Evolutionary conservation across 2,888 invertebrate species (phyloP), one percentile per base, ranked within the genome.

Genomic region (Belgica antarctica): DNA sequence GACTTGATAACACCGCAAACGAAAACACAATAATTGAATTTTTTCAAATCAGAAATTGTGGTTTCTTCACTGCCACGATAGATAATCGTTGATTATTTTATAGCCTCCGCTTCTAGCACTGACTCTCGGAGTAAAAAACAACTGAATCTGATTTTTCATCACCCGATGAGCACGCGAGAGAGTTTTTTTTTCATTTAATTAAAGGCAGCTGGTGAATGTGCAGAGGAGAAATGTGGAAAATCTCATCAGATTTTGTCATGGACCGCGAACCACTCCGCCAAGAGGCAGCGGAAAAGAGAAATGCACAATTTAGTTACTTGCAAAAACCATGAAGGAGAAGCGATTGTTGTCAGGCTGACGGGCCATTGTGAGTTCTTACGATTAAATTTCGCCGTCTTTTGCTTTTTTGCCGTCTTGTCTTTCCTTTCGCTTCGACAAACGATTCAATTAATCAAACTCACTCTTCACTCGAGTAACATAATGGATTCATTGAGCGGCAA

Each of bases 1-100:
- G 59, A 27, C 12, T 59, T 59, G 59, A 59, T 59, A 59, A 59
- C 59, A 27, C 59, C 25, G 25, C 59, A 15, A 59, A 59, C 27
- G 25, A 27, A 59, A 59, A 24, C 59, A 59, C 22, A 59, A 59
- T 59, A 59, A 59, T 25, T 59, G 5, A 19, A 59, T 24, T 22
- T 4, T 27, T 27, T 59, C 12, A 59, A 59, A 59, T 59, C 59
- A 59, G 25, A 27, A 22, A 7, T n/a, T 59, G 59, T 25, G 59
- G 59, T 22, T 52, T 52, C 59, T 59, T 52, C 22, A 22, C 22
- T 22, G 12, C 17, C 17, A 22, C 52, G 52, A 52, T 22, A 52
- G 52, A 52, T 52, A 52, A 52, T 52, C 52, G 3, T 2, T 52
- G 22, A 52, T 52, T 52, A 12, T 22, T 52, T 52, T 52, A 52